Evolutionary conservation across 1,140 invertebrate genomes (phyloP), one percentile per base, ranked within the genome.

Genomic region (Orius laevigatus): DNA sequence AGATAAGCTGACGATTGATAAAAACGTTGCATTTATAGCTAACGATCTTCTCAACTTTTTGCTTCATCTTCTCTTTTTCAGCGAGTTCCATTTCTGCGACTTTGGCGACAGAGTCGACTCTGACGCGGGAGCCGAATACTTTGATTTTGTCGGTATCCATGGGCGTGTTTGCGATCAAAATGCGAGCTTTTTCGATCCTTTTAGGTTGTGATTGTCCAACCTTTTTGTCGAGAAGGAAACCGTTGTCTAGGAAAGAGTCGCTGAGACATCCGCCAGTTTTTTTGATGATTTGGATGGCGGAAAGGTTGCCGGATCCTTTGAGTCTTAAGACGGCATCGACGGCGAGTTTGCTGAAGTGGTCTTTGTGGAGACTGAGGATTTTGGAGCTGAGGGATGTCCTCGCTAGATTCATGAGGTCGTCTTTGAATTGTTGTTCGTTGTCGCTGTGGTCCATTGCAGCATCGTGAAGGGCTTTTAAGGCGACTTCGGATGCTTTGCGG

Each of bases 111-210:
- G 92, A 95, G 66, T 99, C 95, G 1, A 98, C 94, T 59, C 90
- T 81, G 48, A 98, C 92, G 55, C 90, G 80, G 11, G 93, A 96
- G 46, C 94, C 95, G 72, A 98, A 99, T n/a, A 98, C 87, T 74
- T 98, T 98, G 54, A 99, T 96, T 70, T 99, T 99, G 61, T 99
- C 96, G 14, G 93, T 94, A 65, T 99, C 96, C 96, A 99, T 99
- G 0, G 96, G 90, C 32, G 96, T 99, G 62, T 99, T 99, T n/a
- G 95, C 95, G 61, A 99, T 93, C 10, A 99, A 74, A 61, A 99
- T 98, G 60, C 81, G 84, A 51, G 46, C 70, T 59, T 82, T 95
- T 67, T 95, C 89, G 57, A 97, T 69, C 48, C 75, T 68, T 62
- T 90, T 88, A 0, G 89, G 89, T 62, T 92, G 88, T 65, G 86